A percentile compares a stretch with the other conserved stretches of the same genome.
These are phyloP conservation scores for Caenorhabditis latens DNA, from an alignment of 1,140 invertebrate genomes.

Conservation along the genomic window DNA sequence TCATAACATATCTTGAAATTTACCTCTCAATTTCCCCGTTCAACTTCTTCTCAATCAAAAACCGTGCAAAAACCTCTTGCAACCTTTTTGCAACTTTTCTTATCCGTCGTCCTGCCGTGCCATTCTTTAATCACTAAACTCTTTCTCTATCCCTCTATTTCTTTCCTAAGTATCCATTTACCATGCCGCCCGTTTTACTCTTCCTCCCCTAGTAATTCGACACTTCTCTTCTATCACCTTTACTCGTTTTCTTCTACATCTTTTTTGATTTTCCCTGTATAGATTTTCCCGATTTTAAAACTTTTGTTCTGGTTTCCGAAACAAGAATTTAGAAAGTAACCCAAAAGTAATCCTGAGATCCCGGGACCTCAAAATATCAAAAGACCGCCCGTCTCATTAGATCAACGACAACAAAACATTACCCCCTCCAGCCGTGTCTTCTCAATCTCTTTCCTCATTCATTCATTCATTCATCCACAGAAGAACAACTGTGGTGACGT, in stretches of 20 bases:
- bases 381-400: slow-evolving; percentile 29
- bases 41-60: no score
- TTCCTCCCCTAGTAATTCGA: not conserved
- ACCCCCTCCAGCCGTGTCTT: not conserved
- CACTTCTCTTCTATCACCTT: slow-evolving; percentile 30
- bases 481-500: slow-evolving; percentile 49
- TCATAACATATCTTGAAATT: no score
- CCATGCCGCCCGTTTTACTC: slow-evolving; percentile 36
- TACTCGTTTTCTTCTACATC: not conserved
- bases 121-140: not conserved
- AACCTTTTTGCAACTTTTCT: not conserved
- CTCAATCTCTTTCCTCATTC: not conserved
- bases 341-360: no score
- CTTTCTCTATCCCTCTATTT: not conserved
- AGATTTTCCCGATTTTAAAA: not conserved
- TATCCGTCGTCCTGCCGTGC: not conserved
- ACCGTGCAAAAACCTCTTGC: no score
- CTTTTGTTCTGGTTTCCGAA: no score
- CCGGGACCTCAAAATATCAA: not conserved
- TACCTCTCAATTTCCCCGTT: no score
- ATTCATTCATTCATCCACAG: no score
- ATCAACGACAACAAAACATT: not conserved
- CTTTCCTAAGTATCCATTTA: slow-evolving; percentile 12
- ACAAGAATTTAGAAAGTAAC: no score
- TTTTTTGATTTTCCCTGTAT: not conserved